These are phyloP conservation scores for Prinia subflava DNA, from an alignment of 2,113 vertebrate species.

Conservation along the genomic window DNA sequence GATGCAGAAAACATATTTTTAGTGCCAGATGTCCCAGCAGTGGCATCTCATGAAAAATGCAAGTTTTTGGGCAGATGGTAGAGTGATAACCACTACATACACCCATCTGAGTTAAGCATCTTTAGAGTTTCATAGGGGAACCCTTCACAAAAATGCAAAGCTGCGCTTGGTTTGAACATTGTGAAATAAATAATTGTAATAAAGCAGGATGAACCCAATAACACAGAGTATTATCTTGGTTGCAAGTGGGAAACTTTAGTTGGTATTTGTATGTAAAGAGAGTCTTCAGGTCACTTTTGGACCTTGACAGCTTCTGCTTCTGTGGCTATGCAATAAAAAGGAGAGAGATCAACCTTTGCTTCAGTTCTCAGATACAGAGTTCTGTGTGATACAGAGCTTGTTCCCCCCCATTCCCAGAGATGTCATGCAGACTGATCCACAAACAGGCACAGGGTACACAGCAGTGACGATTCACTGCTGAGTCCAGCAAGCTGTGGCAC, in stretches of 20 bases:
- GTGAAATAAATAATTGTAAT: not conserved
- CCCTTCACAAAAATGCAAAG: not conserved
- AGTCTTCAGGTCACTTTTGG: not conserved
- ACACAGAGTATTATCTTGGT: not conserved
- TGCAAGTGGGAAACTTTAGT: not conserved
- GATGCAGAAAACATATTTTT: conserved; percentile 54
- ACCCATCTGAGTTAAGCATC: not conserved
- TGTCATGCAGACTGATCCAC: not conserved
- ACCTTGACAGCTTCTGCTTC: not conserved
- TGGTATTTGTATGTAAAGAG: not conserved
- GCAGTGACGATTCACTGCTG: not conserved
- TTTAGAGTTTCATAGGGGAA: not conserved
- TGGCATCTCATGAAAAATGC: not conserved
- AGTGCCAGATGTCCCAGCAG: conserved; percentile 32
- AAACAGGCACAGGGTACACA: not conserved
- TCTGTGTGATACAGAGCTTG: not conserved
- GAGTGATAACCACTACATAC: not conserved
- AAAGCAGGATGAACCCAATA: not conserved
- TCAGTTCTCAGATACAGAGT: not conserved
- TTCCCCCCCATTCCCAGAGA: not conserved
- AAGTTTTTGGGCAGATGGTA: conserved; percentile 36
- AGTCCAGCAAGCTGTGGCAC: not conserved
- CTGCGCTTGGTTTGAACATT: not conserved
- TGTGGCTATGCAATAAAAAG: not conserved
- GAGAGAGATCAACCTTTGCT: not conserved